A percentile compares a stretch with the other conserved stretches of the same genome.
Evolutionary conservation across 2,888 invertebrate genomes (phyloP).

Genomic region (Eupithecia inturbata): DNA sequence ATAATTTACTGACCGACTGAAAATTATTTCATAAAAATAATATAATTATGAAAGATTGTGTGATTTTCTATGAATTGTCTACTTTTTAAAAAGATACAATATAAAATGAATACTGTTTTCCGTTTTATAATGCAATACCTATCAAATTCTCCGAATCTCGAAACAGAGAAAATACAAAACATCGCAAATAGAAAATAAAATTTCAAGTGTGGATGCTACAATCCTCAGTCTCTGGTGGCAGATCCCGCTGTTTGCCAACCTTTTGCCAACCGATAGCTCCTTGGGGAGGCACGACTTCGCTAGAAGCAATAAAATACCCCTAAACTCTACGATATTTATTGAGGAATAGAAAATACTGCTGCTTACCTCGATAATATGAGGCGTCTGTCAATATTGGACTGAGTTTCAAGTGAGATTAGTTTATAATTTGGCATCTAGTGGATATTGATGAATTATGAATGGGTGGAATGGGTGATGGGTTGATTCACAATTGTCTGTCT

Average conservation of each 20-base stretch:
- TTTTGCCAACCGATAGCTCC: constrained; percentile 80
- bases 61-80: not conserved
- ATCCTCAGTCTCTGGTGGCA: constrained; percentile 56
- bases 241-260: constrained; percentile 75
- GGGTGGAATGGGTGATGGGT: not conserved
- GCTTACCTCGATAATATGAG: constrained; percentile 30
- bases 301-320: constrained; percentile 71
- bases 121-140: not conserved
- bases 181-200: constrained; percentile 50
- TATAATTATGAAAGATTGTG: not conserved
- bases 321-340: constrained; percentile 66
- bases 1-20: not conserved
- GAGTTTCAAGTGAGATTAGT: constrained; percentile 9
- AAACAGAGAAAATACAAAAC: constrained; percentile 30
- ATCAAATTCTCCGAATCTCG: not conserved
- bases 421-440: constrained; percentile 8
- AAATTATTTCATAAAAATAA: not conserved
- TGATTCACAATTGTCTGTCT: too few species aligned
- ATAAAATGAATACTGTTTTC: not conserved
- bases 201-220: constrained; percentile 46
- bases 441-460: not conserved
- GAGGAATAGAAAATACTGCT: constrained; percentile 53
- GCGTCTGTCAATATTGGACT: constrained; percentile 20
- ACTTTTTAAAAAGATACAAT: not conserved
- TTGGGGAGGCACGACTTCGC: constrained; percentile 69